phyloP scores from a whole-genome alignment of 1,140 invertebrate genomes.

The Coelopa frigida region DNA sequence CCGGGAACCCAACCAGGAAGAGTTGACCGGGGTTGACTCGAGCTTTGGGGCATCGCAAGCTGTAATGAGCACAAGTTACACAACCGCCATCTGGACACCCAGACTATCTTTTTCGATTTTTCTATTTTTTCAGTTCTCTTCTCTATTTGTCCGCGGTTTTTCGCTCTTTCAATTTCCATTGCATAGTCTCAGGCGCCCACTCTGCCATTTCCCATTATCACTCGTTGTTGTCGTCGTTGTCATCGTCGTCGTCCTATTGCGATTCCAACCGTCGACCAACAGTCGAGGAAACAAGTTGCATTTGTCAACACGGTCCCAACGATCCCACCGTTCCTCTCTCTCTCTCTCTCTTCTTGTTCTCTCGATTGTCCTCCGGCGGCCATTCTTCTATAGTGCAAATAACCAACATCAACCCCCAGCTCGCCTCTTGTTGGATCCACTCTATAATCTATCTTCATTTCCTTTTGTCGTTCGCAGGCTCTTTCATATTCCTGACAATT shows the following conservation, averaged over 20 bases:
- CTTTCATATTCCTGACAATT: conserved; percentile 85
- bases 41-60: no score
- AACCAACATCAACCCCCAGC: conserved; percentile 7
- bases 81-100: no score
- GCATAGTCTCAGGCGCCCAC: not conserved
- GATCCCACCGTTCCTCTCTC: not conserved
- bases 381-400: not conserved
- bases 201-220: no score
- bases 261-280: not conserved
- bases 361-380: not conserved
- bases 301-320: no score
- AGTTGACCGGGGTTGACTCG: no score
- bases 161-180: not conserved
- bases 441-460: conserved; percentile 9
- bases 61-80: no score
- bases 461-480: conserved; percentile 49
- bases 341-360: not conserved
- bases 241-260: not conserved
- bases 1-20: no score
- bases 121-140: not conserved
- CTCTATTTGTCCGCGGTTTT: not conserved
- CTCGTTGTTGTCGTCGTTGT: no score
- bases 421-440: no score
- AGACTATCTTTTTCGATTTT: not conserved
- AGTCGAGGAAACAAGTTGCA: no score